Percentiles rank a stretch among this genome's conserved stretches.
phyloP scores from a whole-genome alignment of 2,113 vertebrate species.

The Cinclus cinclus region DNA sequence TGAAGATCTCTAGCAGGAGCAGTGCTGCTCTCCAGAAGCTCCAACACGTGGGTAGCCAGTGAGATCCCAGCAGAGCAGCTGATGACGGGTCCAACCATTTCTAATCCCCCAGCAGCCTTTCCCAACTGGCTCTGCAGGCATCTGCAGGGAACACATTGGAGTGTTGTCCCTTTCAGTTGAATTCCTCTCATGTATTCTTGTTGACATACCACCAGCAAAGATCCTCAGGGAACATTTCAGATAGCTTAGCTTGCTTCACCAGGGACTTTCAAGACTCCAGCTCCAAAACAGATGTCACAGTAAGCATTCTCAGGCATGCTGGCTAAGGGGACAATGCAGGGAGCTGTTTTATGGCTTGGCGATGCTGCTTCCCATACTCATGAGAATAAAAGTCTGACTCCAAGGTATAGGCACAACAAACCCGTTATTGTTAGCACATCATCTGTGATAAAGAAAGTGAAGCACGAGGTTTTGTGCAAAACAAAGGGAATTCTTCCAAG shows the following conservation, averaged over 20 bases:
- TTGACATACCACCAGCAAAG: conserved; percentile 60
- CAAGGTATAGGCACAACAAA: not conserved
- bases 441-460: not conserved
- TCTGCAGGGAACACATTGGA: not conserved
- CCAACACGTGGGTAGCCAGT: not conserved
- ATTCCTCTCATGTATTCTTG: conserved; percentile 34
- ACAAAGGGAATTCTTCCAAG: not conserved
- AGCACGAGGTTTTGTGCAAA: not conserved
- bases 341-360: not conserved
- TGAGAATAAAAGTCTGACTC: not conserved
- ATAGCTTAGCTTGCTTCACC: conserved; percentile 51
- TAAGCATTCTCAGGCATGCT: not conserved
- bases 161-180: not conserved
- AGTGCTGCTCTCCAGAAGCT: not conserved
- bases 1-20: not conserved
- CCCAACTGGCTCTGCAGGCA: not conserved
- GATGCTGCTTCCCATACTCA: not conserved
- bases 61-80: not conserved
- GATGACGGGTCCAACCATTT: not conserved
- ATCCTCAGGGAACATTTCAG: conserved; percentile 40
- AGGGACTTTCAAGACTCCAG: conserved; percentile 14
- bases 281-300: conserved; percentile 41
- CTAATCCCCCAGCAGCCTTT: not conserved
- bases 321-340: conserved; percentile 8
- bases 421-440: not conserved